Conservation (phyloP, 1,140 invertebrate species). For the Drosophila nigromelanica region DNA sequence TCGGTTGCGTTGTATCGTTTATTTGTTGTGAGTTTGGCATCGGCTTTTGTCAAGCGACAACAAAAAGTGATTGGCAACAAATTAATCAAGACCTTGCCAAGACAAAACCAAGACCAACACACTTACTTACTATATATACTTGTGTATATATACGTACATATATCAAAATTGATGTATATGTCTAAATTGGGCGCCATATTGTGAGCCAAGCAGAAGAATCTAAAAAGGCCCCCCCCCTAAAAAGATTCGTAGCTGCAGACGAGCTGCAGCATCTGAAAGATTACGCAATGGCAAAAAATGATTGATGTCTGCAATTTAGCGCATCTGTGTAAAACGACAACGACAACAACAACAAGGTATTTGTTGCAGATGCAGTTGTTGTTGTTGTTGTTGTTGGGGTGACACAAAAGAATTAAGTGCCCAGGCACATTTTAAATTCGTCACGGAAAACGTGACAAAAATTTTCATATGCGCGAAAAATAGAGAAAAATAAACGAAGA, state of each 20-base stretch:
- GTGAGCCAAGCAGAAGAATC: slow-evolving; percentile 57
- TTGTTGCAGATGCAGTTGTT: slow-evolving; percentile 31
- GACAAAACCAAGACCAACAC: slow-evolving; percentile 46
- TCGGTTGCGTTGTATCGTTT: slow-evolving; percentile 47
- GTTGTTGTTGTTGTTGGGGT: slow-evolving; percentile 45
- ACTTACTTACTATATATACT: background rate
- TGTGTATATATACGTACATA: background rate
- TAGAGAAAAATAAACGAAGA: too few species aligned
- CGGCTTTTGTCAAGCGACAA: slow-evolving; percentile 73
- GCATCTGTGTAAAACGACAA: slow-evolving; percentile 77
- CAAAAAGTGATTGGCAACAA: slow-evolving; percentile 82
- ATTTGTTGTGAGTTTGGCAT: slow-evolving; percentile 48
- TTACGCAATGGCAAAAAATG: slow-evolving; percentile 76
- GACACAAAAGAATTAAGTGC: slow-evolving; percentile 82
- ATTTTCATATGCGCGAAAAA: slow-evolving; percentile 74
- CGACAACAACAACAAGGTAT: slow-evolving; percentile 39
- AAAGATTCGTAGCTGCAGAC: slow-evolving; percentile 1
- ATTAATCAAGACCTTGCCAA: slow-evolving; percentile 80
- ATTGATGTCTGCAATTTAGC: slow-evolving; percentile 82
- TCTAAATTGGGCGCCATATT: slow-evolving; percentile 17
- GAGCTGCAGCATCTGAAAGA: slow-evolving; percentile 42
- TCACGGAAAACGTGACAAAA: slow-evolving; percentile 82
- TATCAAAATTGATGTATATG: background rate
- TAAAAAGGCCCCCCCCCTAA: background rate
- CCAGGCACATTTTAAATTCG: slow-evolving; percentile 81